Base-by-base conservation (phyloP, 2,113 vertebrate genomes). In the Lycocorax pyrrhopterus region DNA sequence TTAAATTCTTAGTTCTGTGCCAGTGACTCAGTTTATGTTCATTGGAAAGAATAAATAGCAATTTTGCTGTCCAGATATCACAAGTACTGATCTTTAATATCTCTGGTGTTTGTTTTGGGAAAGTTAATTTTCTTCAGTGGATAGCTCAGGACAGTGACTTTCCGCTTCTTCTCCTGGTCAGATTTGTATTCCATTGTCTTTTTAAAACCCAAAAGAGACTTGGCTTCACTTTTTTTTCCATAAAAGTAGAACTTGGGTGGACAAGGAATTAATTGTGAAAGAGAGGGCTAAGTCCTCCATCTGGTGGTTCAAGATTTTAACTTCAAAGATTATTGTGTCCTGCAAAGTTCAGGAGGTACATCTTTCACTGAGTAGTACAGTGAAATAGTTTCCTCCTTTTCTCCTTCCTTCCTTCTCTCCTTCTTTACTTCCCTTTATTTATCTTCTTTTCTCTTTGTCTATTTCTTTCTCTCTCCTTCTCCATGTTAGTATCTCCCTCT, bases 41-140 rank as follows among this genome's bases (percentile, higher is more conserved):
- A 18, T 5, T 33, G 16, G 26, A 88, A 93, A 89, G 51, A 76
- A 83, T 52, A 75, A 91, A 87, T 44, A 83, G 67, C 27, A 46
- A 7, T 71, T 88, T 63, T 86, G 27, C 43, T 93, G 47, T 59
- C 66, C 44, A 81, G 60, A 72, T 94, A 44, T 74, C 69, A 84
- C 35, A 81, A 87, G 19, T 72, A 29, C 51, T 79, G 29, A 44
- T 78, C 55, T 89, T 74, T 84, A 74, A 30, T 90, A 69, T 66
- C 16, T 75, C 55, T 81, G 33, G 4, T 84, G 39, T 75, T 80
- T 92, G 17, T 77, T 75, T 91, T 67, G n/a, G n/a, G 27, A 39
- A 94, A 72, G 26, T 59, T 91, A 71, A 52, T 84, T 92, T 95
- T 94, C 60, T 90, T 90, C 84, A n/a, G 8, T 56, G 33, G 32